phyloP scores from a whole-genome alignment of 2,888 invertebrate species.

The Tridacna crocea region DNA sequence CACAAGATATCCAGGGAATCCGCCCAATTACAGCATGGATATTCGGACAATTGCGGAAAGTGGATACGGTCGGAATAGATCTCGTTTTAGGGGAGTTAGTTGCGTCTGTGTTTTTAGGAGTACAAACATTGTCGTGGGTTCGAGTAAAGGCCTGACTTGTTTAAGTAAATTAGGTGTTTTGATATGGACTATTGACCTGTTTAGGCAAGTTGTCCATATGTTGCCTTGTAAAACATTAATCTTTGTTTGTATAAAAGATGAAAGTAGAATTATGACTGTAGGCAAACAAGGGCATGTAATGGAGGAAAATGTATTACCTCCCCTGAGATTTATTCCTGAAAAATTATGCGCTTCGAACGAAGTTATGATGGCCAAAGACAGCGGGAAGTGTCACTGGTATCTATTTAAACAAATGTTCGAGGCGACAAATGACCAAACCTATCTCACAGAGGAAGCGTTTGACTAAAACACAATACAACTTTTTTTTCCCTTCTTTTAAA shows the following conservation, averaged over 20 bases:
- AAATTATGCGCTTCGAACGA: conserved; percentile 39
- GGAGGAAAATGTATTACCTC: conserved; percentile 55
- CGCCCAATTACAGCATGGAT: conserved; percentile 39
- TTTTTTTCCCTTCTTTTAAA: too few species aligned
- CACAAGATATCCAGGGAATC: conserved; percentile 49
- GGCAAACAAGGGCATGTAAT: conserved; percentile 54
- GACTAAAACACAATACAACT: too few species aligned
- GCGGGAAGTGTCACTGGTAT: conserved; percentile 38
- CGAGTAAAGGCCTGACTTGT: conserved; percentile 48
- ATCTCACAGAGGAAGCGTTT: not conserved
- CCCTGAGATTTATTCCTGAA: conserved; percentile 39
- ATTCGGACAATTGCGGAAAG: conserved; percentile 46
- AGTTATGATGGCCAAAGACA: conserved; percentile 37
- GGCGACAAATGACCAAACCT: not conserved
- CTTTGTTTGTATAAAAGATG: conserved; percentile 37
- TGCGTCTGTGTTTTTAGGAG: conserved; percentile 40
- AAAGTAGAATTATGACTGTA: conserved; percentile 44
- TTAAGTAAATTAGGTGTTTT: conserved; percentile 47
- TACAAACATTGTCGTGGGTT: conserved; percentile 39
- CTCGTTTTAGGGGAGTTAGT: conserved; percentile 44
- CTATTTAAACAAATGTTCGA: conserved; percentile 55
- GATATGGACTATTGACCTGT: conserved; percentile 54
- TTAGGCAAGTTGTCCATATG: conserved; percentile 30
- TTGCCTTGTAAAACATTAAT: conserved; percentile 41
- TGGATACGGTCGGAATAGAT: conserved; percentile 34